These are phyloP conservation scores for Dendrophyllia cribrosa DNA, from an alignment of 64 coral and sea anemone species.

Conservation along the genomic window DNA sequence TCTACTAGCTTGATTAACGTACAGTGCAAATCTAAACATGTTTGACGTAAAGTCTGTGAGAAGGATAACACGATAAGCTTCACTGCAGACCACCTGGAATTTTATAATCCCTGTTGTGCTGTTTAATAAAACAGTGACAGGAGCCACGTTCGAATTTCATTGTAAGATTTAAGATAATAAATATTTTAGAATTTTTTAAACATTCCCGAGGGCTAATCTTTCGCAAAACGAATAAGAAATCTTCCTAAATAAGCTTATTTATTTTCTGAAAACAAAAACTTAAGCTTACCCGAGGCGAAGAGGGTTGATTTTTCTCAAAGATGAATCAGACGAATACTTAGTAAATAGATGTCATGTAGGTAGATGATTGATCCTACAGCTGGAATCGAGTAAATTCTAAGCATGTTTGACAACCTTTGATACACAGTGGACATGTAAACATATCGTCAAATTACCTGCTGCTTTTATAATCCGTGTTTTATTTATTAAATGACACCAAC, in stretches of 20 bases:
- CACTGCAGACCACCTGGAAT: not conserved
- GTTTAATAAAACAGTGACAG: not conserved
- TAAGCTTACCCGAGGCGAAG: too few species aligned
- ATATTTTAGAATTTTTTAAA: not conserved
- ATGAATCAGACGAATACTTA: not conserved
- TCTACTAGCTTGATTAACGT: not conserved
- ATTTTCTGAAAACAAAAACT: too few species aligned
- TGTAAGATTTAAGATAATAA: not conserved
- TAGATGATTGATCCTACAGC: not conserved
- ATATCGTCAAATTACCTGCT: not conserved
- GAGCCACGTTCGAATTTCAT: not conserved
- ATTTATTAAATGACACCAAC: not conserved
- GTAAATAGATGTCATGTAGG: not conserved
- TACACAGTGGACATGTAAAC: not conserved
- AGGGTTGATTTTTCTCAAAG: too few species aligned
- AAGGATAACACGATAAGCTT: not conserved
- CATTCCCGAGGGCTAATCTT: not conserved
- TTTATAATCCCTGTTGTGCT: not conserved
- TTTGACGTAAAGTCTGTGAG: not conserved
- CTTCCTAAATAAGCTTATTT: too few species aligned
- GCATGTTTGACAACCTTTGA: not conserved
- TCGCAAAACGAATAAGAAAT: too few species aligned
- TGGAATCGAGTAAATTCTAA: not conserved
- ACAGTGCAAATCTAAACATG: not conserved
- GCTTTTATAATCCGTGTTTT: not conserved